Evolutionary conservation across 2,113 vertebrate genomes (phyloP), one percentile per base, ranked within the genome.

Genomic region (Otis tarda): DNA sequence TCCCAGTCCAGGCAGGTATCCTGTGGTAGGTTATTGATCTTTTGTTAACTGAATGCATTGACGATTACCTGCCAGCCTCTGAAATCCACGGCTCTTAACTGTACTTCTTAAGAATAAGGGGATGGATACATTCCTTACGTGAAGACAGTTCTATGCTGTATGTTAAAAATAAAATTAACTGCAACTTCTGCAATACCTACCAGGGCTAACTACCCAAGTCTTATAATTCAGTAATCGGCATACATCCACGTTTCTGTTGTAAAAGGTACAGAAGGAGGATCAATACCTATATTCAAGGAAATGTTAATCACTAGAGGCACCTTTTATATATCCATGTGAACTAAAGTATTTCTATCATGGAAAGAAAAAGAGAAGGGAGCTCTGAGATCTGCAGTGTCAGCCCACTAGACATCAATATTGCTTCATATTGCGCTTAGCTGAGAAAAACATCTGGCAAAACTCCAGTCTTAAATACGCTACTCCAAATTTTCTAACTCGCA

Each of bases 401-500:
- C 56, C 87, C 78, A 4, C 59, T 80, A 9, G 8, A 71, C 1
- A 3, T 76, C 35, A 41, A 30, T 89, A 83, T 77, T 83, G 55
- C 81, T 94, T 87, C 77, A 37, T 77, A 65, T 84, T 16, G 16
- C 92, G 83, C 80, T 92, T 73, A 91, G 81, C 71, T 88, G 53
- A 93, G 39, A 53, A 83, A 93, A 82, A 65, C 90, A 92, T 91
- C 78, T 94, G 89, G 89, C 90, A 91, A 78, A 88, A 89, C 68
- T 92, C 87, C 37, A 25, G 3, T 87, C 65, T 91, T 76, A 83
- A 78, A 70, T 87, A 50, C 30, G 41, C 63, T 82, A 50, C 39
- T 95, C 67, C 77, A 67, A 80, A 87, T 82, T 89, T 88, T 86
- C 5, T 57, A 90, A 47, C 55, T 74, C 12, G 5, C 50, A 75